Conservation (phyloP, 2,113 vertebrate species). For the Serinus canaria region DNA sequence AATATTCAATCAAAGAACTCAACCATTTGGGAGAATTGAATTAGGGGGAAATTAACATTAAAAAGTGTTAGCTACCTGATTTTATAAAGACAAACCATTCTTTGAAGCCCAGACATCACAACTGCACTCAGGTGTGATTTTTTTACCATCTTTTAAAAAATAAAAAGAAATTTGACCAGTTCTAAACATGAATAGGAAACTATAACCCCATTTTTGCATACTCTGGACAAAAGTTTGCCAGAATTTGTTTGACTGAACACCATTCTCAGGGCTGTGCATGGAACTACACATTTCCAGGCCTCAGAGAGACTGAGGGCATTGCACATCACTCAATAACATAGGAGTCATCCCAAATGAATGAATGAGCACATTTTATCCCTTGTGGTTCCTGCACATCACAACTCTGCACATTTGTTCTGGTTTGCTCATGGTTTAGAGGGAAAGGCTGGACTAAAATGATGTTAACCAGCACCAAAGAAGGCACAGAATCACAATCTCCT, state of each 20-base stretch:
- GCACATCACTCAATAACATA: fast-evolving
- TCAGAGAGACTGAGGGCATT: background rate
- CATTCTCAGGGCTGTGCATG: background rate
- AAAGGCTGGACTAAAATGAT: background rate
- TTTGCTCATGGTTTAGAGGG: background rate
- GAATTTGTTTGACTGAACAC: background rate
- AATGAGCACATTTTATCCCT: background rate
- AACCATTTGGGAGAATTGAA: background rate
- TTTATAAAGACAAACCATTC: background rate
- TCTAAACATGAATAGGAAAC: background rate
- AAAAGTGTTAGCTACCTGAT: background rate
- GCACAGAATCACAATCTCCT: background rate
- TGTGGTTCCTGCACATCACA: background rate
- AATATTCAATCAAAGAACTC: background rate
- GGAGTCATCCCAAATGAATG: background rate
- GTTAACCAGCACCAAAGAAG: background rate
- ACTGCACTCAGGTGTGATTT: background rate
- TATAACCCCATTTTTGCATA: background rate
- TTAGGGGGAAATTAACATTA: background rate
- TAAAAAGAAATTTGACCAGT: background rate
- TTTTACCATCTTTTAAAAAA: background rate
- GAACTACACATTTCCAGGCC: background rate
- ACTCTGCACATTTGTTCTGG: background rate
- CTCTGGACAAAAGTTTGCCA: background rate
- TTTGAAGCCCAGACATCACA: background rate